phyloP scores from a whole-genome alignment of 2,113 vertebrate species.

The Cettia cetti region DNA sequence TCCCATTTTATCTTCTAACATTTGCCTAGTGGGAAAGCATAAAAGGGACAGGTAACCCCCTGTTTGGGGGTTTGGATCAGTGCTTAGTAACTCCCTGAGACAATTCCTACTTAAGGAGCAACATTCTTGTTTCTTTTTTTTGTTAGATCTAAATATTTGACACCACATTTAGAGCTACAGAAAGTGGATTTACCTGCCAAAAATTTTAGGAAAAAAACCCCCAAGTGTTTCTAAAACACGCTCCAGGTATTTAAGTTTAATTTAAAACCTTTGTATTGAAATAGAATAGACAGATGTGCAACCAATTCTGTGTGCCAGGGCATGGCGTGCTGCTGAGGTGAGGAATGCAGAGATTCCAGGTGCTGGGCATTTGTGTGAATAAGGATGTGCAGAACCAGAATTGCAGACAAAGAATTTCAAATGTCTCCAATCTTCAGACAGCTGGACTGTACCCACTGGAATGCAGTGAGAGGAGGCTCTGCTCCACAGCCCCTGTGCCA shows the following conservation, averaged over 20 bases:
- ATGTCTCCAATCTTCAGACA: background rate
- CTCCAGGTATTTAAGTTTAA: background rate
- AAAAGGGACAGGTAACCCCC: background rate
- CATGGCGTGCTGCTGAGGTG: background rate
- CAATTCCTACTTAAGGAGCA: background rate
- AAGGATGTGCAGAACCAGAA: background rate
- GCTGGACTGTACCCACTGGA: background rate
- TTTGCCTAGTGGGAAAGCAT: background rate
- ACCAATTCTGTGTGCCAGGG: background rate
- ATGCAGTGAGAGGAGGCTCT: background rate
- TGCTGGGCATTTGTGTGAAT: background rate
- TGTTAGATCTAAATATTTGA: background rate
- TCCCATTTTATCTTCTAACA: background rate
- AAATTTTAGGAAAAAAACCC: background rate
- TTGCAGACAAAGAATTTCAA: background rate
- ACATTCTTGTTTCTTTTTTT: background rate
- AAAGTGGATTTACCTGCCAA: background rate
- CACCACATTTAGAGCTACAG: background rate
- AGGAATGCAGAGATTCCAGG: background rate
- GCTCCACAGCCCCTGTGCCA: background rate
- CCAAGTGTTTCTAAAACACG: background rate
- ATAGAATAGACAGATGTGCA: background rate
- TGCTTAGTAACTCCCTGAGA: background rate
- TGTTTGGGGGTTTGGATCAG: background rate
- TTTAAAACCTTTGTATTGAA: background rate